Base-by-base conservation (phyloP, 2,888 invertebrate genomes). In the Eudasyphora cyanicolor region DNA sequence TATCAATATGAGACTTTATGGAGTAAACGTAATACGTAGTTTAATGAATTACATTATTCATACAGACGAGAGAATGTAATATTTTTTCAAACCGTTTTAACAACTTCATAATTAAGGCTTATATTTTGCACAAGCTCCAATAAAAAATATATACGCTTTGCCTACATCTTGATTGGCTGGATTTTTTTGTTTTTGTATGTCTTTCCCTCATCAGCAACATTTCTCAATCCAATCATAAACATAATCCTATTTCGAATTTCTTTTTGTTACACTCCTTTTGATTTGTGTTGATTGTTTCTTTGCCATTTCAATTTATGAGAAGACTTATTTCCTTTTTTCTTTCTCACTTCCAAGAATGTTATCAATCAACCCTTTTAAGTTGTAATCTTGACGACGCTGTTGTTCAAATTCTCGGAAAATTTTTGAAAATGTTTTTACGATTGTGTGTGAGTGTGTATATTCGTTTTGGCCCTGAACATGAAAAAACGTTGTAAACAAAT, bases 301-400 rank as follows among this genome's bases (percentile, higher is more conserved):
- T 64, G 64, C 21, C 21, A 12, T 64, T 64, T 64, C 64, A 64
- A 64, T 64, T 64, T 35, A 64, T n/a, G n/a, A 19, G 32, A 57
- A 1, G 27, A 27, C 24, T 24, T 54, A 24, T 38, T 8, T 38
- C 38, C 14, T 8, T 38, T 38, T 45, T 45, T 45, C 14, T 45
- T 45, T 45, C 6, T 45, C 38, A 14, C 38, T n/a, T n/a, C n/a
- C n/a, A n/a, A 2, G 45, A n/a, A 27, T 24, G 24, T 27, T 24
- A 10, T 49, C 2, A 27, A 14, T 24, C 6, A 64, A 35, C 38
- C 64, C 35, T 38, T 64, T 64, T 7, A 14, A 14, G 2, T 51
- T 51, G 45, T 5, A 21, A 1, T 19, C 8, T 8, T 49, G 19
- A 2, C 6, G n/a, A 2, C n/a, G 49, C 17, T 51, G 51, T 10